Base-by-base conservation (phyloP, 2,113 vertebrate species). In the Elachura formosa region DNA sequence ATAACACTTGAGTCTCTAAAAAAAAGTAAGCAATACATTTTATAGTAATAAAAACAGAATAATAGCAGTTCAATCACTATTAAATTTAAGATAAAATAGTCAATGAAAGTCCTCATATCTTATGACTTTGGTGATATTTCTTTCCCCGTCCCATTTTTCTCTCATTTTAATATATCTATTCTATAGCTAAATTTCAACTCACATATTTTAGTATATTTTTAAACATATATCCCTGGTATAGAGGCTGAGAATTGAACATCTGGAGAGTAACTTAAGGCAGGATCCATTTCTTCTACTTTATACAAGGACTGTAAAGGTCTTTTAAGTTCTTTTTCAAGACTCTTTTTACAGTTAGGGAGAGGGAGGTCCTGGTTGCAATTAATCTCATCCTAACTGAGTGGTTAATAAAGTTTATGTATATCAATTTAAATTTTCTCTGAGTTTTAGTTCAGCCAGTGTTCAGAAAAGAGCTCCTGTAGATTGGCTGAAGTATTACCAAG, bases 41-140 rank as follows among this genome's bases (percentile, higher is more conserved):
- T 36, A 23, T 18, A 1, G 0, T 33, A 58, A 21, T 49, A 24
- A 68, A 67, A 38, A 0, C 0, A 17, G 21, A 77, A 54, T 14
- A 67, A 38, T 11, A 49, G 25, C 13, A 24, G 9, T 36, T 45
- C 20, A 38, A 11, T 54, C 7, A 54, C 49, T 1, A 52, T 4
- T 41, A 61, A 71, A 36, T 41, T 58, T 54, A 45, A 84, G 29
- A 66, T 45, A 2, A 93, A 83, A 46, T 12, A 20, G 3, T n/a
- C 6, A 61, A 5, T 1, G 1, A 46, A 90, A 71, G 38, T 51
- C 6, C 11, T 79, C 3, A 14, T 41, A 61, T 46, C 24, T 40
- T 33, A 11, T 49, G 13, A 40, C 6, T 68, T 86, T 19, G 1
- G 15, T 41, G 51, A 26, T 71, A 75, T 67, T 58, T 77, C 23